Evolutionary conservation across 1,140 invertebrate genomes (phyloP).

Genomic region (Apis cerana): DNA sequence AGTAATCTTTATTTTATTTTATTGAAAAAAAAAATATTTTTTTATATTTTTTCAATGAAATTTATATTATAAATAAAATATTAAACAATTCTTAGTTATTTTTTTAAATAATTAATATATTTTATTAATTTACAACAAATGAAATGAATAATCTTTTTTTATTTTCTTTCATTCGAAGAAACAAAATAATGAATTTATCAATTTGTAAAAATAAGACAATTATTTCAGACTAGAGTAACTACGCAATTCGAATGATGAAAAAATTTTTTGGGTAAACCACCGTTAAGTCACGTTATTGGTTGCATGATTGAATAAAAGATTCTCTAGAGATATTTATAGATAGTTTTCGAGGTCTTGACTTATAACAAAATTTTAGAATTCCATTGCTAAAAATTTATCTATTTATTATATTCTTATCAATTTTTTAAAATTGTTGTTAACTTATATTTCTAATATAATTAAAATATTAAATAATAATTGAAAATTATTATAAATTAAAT

Average conservation of each 20-base stretch:
- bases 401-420: too few species aligned
- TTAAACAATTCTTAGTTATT: too few species aligned
- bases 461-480: too few species aligned
- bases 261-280: neutral
- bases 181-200: neutral
- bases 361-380: constrained; percentile 48
- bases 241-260: neutral
- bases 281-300: constrained; percentile 57
- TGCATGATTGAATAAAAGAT: constrained; percentile 47
- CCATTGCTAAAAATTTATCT: constrained; percentile 6
- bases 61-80: neutral
- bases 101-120: too few species aligned
- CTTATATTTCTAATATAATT: neutral
- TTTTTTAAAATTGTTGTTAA: neutral
- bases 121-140: too few species aligned
- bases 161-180: neutral
- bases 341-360: constrained; percentile 18
- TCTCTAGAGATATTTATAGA: constrained; percentile 62
- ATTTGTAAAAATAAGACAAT: too few species aligned
- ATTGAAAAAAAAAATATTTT: too few species aligned
- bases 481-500: too few species aligned
- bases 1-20: too few species aligned
- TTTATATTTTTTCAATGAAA: neutral
- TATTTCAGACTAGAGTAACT: too few species aligned
- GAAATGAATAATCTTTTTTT: too few species aligned